Percentiles rank a stretch among this genome's conserved stretches.
Conservation (phyloP, 2,888 invertebrate species). For the Spisula solida region DNA sequence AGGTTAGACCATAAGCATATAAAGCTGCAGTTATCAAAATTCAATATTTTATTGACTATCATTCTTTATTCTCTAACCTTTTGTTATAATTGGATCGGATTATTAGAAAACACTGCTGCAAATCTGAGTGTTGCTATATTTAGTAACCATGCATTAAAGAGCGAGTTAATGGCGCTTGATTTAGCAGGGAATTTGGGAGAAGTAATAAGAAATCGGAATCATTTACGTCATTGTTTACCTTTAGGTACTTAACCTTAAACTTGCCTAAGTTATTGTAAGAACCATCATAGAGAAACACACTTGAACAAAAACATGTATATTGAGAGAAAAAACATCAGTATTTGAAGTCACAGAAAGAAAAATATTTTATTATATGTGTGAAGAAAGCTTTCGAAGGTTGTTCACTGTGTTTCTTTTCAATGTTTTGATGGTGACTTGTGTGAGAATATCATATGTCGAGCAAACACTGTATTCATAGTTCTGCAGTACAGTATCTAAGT, state of each 20-base stretch:
- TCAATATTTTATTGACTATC: conserved; percentile 50
- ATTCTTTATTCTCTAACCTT: conserved; percentile 35
- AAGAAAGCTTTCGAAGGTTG: neutral
- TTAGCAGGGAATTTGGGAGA: neutral
- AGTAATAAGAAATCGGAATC: neutral
- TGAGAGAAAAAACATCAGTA: neutral
- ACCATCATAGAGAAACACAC: neutral
- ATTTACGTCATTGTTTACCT: neutral
- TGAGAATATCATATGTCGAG: conserved; percentile 37
- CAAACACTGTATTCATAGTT: conserved; percentile 21
- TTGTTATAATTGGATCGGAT: conserved; percentile 33
- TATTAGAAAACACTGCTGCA: conserved; percentile 21
- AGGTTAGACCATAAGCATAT: neutral
- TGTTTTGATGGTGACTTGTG: conserved; percentile 16
- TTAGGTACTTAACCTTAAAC: neutral
- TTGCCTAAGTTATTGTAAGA: neutral
- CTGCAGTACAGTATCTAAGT: neutral
- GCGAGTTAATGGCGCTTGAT: neutral
- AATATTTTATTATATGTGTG: neutral
- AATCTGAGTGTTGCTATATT: conserved; percentile 31
- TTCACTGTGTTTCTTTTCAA: conserved; percentile 6
- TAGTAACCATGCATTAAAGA: conserved; percentile 28
- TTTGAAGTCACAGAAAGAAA: neutral
- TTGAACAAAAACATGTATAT: neutral
- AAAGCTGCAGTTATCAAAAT: conserved; percentile 40